Evolutionary conservation across 2,113 vertebrate genomes (phyloP).

Genomic region (Oncorhynchus nerka): DNA sequence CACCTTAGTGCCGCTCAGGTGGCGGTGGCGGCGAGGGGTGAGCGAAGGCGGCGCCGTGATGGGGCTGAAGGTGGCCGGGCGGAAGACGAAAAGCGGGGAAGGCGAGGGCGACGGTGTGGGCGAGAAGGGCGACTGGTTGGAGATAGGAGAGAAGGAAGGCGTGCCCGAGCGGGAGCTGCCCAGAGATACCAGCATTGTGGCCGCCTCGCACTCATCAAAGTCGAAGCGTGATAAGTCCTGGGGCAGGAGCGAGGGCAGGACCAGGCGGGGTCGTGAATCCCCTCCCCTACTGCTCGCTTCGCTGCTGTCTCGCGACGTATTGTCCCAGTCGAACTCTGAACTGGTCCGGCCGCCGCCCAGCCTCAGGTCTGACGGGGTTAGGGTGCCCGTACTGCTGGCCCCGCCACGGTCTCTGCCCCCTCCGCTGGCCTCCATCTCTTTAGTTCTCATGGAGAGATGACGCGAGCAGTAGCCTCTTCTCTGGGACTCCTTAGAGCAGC

Average conservation of each 20-base stretch:
- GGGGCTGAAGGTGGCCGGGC: conserved; percentile 87
- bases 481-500: conserved; percentile 93
- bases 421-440: conserved; percentile 89
- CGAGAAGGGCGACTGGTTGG: conserved; percentile 91
- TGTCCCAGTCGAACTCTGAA: conserved; percentile 90
- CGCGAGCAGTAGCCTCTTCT: conserved; percentile 89
- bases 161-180: conserved; percentile 88
- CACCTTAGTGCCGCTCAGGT: conserved; percentile 83
- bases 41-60: conserved; percentile 80
- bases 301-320: conserved; percentile 83
- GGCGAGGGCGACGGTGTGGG: conserved; percentile 86
- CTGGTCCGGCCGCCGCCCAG: conserved; percentile 72
- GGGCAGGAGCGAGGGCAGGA: conserved; percentile 69
- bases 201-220: conserved; percentile 90
- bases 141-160: conserved; percentile 85
- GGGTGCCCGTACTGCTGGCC: conserved; percentile 76
- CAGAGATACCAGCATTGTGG: conserved; percentile 88
- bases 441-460: conserved; percentile 94
- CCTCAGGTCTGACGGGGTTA: conserved; percentile 75
- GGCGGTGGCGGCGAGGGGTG: conserved; percentile 72
- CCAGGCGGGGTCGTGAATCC: conserved; percentile 82
- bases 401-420: conserved; percentile 79
- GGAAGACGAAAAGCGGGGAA: conserved; percentile 85
- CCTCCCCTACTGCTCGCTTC: conserved; percentile 87
- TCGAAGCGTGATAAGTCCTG: conserved; percentile 87